phyloP scores from a whole-genome alignment of 2,888 invertebrate genomes.

The Ischnura elegans region DNA sequence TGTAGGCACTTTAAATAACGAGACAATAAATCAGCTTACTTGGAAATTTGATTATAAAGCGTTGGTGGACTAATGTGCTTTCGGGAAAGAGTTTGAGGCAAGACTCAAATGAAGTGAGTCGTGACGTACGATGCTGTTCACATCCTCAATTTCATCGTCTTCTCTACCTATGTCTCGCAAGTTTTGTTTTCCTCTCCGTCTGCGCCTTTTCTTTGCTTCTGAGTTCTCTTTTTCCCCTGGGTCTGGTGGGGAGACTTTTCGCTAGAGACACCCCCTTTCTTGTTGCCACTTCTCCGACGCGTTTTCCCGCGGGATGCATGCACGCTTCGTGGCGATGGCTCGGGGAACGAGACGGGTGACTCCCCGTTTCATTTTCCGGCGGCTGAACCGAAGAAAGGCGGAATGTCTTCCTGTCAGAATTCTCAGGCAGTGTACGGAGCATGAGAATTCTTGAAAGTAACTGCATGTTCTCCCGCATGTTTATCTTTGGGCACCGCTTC shows the following conservation, averaged over 20 bases:
- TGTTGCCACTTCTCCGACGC: slow-evolving; percentile 37
- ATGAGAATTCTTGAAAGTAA: background rate
- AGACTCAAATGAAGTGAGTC: background rate
- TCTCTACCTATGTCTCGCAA: background rate
- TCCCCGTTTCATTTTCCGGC: background rate
- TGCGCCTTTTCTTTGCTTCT: background rate
- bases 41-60: too few relatives aligned
- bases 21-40: too few relatives aligned
- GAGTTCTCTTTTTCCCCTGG: background rate
- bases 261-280: background rate
- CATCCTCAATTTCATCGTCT: background rate
- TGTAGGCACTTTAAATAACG: too few relatives aligned
- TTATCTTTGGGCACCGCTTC: background rate
- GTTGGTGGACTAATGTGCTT: too few relatives aligned
- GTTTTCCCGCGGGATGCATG: slow-evolving; percentile 33
- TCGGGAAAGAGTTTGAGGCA: background rate
- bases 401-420: background rate
- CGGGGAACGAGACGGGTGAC: background rate
- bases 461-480: background rate
- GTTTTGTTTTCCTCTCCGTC: background rate
- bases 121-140: background rate
- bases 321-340: background rate
- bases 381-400: background rate
- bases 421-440: background rate
- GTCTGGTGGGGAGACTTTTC: background rate